Conservation (phyloP, 1,140 invertebrate species). For the Bombus balteatus region DNA sequence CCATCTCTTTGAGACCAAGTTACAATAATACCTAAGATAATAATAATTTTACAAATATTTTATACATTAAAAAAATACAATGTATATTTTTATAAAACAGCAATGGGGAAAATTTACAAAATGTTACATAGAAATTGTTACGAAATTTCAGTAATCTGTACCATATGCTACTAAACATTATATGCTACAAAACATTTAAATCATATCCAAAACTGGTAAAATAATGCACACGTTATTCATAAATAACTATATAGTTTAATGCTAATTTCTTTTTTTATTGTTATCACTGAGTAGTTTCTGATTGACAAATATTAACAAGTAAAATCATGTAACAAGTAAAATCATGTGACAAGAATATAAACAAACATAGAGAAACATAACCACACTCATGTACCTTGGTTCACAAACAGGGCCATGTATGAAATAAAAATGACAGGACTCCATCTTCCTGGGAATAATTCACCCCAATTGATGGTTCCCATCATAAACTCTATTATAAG, state of each 20-base stretch:
- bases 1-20: constrained; percentile 92
- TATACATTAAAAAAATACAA: too few species aligned
- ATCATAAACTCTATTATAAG: constrained; percentile 36
- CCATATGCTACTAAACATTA: neutral
- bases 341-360: constrained; percentile 4
- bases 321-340: neutral
- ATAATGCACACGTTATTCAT: neutral
- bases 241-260: neutral
- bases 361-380: constrained; percentile 40
- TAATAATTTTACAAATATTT: constrained; percentile 31
- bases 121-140: constrained; percentile 12
- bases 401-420: constrained; percentile 92
- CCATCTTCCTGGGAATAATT: constrained; percentile 91
- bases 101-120: neutral
- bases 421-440: constrained; percentile 91
- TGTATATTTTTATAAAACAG: neutral
- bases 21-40: constrained; percentile 91
- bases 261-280: neutral
- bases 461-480: constrained; percentile 83
- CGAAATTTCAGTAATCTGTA: neutral
- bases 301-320: neutral
- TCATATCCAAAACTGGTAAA: constrained; percentile 15
- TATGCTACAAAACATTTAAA: neutral
- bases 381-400: constrained; percentile 86
- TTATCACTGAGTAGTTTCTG: neutral